Base-by-base conservation (phyloP, 92 coral and sea anemone genomes). In the Palythoa grandis region DNA sequence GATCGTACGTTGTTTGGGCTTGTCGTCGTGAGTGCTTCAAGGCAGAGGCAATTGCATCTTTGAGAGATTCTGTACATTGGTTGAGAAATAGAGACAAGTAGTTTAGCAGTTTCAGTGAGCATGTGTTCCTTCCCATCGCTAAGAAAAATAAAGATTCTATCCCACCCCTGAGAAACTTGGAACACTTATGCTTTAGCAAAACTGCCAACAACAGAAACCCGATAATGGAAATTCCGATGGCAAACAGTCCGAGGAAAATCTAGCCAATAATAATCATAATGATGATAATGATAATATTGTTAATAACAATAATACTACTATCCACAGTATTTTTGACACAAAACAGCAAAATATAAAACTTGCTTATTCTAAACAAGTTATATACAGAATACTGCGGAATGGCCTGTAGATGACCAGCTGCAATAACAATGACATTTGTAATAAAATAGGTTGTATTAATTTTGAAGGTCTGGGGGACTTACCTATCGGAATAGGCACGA, bases 401-500 rank as follows among this genome's bases (percentile, higher is more conserved):
- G 48, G 48, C 48, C 48, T n/a, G n/a, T n/a, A n/a, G n/a, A n/a
- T n/a, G n/a, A n/a, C n/a, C n/a, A n/a, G n/a, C 48, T 43, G n/a
- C 65, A 58, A 2, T 53, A 53, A 3, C 14, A 16, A 10, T 53
- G 58, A 7, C 58, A 53, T 16, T 53, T 3, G n/a, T 0, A 8
- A 53, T 16, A 53, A 58, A 58, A 58, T n/a, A 11, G n/a, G 17
- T 58, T 43, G 0, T 43, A 43, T 43, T 43, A 43, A 43, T 43
- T 43, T 43, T 1, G 48, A 43, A 43, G 48, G 48, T 43, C 48
- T 43, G 48, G 2, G 65, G 65, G n/a, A 43, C 78, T 43, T 48
- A 74, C 78, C 78, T 43, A 43, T 74, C 78, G 9, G 58, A 74
- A 20, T 74, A 74, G 78, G 78, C 78, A 6, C 15, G 29, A 3